These are phyloP conservation scores for Bicyclus anynana DNA, from an alignment of 1,140 invertebrate species.

Conservation along the genomic window DNA sequence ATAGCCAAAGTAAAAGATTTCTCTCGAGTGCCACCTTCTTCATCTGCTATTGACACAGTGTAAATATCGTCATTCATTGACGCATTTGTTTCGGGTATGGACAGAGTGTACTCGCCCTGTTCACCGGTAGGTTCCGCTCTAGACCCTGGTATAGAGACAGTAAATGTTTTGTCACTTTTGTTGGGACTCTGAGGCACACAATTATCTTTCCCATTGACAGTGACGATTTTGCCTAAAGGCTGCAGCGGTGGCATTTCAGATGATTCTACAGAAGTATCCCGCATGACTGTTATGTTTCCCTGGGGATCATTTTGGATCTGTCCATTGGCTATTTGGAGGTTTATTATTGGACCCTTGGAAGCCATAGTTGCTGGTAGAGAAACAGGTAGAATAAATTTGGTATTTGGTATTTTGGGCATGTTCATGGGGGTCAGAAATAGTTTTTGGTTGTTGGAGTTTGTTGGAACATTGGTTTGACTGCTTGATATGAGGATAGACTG, in stretches of 20 bases:
- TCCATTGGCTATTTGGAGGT: conserved; percentile 75
- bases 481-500: conserved; percentile 71
- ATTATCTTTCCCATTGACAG: conserved; percentile 58
- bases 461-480: conserved; percentile 58
- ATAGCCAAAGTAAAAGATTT: conserved; percentile 71
- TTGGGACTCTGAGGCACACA: conserved; percentile 48
- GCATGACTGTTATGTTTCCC: conserved; percentile 75
- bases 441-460: conserved; percentile 68
- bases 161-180: conserved; percentile 53
- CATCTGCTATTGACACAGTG: conserved; percentile 70
- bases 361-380: conserved; percentile 68
- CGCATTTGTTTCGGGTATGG: conserved; percentile 73
- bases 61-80: conserved; percentile 74
- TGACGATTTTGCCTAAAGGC: conserved; percentile 53
- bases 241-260: conserved; percentile 67
- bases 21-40: conserved; percentile 55
- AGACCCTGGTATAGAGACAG: conserved; percentile 66
- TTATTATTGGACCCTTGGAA: conserved; percentile 71
- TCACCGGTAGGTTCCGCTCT: conserved; percentile 71
- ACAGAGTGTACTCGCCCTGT: conserved; percentile 70
- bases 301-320: conserved; percentile 75
- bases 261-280: conserved; percentile 49
- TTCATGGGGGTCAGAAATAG: conserved; percentile 71
- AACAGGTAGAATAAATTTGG: conserved; percentile 70
- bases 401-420: conserved; percentile 69